Evolutionary conservation across 2,797 vertebrate genomes (phyloP).

Genomic region (Antennarius maculatus): DNA sequence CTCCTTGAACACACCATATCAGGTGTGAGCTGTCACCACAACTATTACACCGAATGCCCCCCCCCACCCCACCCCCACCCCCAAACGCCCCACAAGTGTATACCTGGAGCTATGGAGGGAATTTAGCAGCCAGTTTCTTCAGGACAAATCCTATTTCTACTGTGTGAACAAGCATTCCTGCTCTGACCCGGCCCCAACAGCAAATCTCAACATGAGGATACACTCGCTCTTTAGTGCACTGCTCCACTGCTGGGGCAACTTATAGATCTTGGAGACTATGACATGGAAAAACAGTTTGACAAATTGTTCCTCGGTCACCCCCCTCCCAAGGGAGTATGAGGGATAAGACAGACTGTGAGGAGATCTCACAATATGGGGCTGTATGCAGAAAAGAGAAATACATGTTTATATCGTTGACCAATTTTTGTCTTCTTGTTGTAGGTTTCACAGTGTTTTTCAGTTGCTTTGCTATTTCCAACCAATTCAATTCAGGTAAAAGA

Average conservation of each 20-base stretch:
- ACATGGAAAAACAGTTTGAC: slow-evolving; percentile 67
- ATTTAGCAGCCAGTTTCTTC: slow-evolving; percentile 66
- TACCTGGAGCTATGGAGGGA: slow-evolving; percentile 51
- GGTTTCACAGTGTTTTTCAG: slow-evolving; percentile 30
- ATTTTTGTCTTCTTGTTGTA: slow-evolving; percentile 44
- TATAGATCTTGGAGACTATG: slow-evolving; percentile 62
- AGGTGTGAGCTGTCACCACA: slow-evolving; percentile 57
- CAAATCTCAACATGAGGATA: slow-evolving; percentile 59
- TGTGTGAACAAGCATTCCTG: slow-evolving; percentile 53
- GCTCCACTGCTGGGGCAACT: slow-evolving; percentile 51
- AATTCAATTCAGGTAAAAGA: slow-evolving; percentile 26
- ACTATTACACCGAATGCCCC: slow-evolving; percentile 36
- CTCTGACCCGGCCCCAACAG: slow-evolving; percentile 47
- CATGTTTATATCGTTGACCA: slow-evolving; percentile 44
- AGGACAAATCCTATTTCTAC: slow-evolving; percentile 42
- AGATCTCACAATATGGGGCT: slow-evolving; percentile 37
- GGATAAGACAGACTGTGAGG: slow-evolving; percentile 49
- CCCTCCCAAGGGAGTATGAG: slow-evolving; percentile 39
- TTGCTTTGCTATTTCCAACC: slow-evolving; percentile 20
- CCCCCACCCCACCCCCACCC: too few relatives aligned
- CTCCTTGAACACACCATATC: slow-evolving; percentile 21
- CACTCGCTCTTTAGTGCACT: slow-evolving; percentile 34
- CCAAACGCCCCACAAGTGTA: slow-evolving; percentile 40
- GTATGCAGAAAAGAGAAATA: slow-evolving; percentile 42
- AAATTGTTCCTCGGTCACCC: slow-evolving; percentile 65